Evolutionary conservation across 2,888 invertebrate species (phyloP), one percentile per base, ranked within the genome.

Genomic region (Erpobdella octoculata): DNA sequence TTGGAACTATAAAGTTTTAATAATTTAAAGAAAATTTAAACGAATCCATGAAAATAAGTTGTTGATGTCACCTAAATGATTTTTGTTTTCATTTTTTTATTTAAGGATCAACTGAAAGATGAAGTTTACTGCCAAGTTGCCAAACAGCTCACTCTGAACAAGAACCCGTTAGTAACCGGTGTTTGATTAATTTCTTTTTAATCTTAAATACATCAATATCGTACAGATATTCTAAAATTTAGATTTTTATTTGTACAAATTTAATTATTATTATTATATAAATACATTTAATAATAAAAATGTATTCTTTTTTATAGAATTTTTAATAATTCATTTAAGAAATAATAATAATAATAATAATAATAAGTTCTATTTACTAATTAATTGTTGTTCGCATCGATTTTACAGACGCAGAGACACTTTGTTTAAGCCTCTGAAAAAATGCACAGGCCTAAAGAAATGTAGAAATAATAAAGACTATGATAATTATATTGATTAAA

Each of bases 81-180:
- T 6, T 48, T 48, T 48, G 18, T 6, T 3, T 3, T 6, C n/a
- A 21, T 9, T 48, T 31, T n/a, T 25, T 31, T 28, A 21, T 28
- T 80, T 21, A 78, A 88, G 87, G 97, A 99, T 85, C 93, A 96
- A 75, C 85, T 99, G 64, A 87, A 96, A 31, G 98, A 99, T 82
- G 98, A 99, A 85, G 91, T 96, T 75, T 99, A 95, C 83, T 99
- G 98, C 82, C 98, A 99, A 86, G 84, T 96, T 71, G 96, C 98
- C 91, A 96, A 95, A 84, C 98, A 99, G 82, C 85, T 99, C 75
- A 98, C 98, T 0, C 94, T 95, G 78, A 98, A 99, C 84, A 88
- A 93, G 72, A 96, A 93, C 82, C 88, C 92, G 83, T 83, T 76
- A 18, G 72, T 66, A 9, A 25, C 33, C n/a, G n/a, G n/a, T n/a